These are phyloP conservation scores for Exephanes ischioxanthus DNA, from an alignment of 2,888 invertebrate genomes.

Conservation along the genomic window DNA sequence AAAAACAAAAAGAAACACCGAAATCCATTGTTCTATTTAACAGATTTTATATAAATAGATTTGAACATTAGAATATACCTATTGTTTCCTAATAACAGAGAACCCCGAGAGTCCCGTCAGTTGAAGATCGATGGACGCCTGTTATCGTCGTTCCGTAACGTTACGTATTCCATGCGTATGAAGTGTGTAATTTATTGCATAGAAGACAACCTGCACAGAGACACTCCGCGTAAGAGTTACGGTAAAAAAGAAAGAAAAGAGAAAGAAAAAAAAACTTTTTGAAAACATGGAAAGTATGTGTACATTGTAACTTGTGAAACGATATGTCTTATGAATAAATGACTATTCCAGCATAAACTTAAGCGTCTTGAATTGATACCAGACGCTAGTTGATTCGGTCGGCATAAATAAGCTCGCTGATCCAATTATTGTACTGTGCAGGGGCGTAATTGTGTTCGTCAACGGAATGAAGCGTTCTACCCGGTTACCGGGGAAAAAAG, in stretches of 20 bases:
- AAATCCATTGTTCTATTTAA: conserved; percentile 59
- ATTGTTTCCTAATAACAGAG: conserved; percentile 31
- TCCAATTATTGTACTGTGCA: not conserved
- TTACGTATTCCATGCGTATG: conserved; percentile 15
- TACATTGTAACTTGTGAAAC: conserved; percentile 78
- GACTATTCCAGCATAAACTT: conserved; percentile 63
- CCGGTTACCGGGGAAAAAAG: not conserved
- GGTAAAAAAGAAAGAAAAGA: not conserved
- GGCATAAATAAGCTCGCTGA: not conserved
- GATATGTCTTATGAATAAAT: conserved; percentile 77
- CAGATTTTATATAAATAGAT: conserved; percentile 70
- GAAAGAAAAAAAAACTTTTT: conserved; percentile 3
- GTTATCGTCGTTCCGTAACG: conserved; percentile 40
- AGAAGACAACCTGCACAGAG: not conserved
- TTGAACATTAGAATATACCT: conserved; percentile 55
- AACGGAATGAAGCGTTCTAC: not conserved
- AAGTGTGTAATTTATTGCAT: conserved; percentile 7
- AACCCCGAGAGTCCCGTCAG: not conserved
- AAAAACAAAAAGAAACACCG: conserved; percentile 12
- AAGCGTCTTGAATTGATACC: not conserved
- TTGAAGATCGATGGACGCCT: conserved; percentile 32
- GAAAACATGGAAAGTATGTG: conserved; percentile 70
- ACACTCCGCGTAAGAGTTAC: not conserved
- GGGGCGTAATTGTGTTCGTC: not conserved
- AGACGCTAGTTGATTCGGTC: not conserved